Conservation (phyloP, 1,140 invertebrate species). For the Ectropis grisescens region DNA sequence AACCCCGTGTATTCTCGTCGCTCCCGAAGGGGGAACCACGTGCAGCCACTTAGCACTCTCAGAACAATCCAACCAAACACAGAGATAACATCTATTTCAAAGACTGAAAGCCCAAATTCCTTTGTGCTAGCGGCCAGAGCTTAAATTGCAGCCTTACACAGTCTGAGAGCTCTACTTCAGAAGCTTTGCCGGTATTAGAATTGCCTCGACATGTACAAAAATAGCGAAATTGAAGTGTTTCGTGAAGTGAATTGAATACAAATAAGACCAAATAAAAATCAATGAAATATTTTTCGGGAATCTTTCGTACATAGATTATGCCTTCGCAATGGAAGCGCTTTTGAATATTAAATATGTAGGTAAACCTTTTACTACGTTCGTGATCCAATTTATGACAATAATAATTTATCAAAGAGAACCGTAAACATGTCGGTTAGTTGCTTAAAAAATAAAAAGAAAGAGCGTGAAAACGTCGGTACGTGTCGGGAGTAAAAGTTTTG, state of each 20-base stretch:
- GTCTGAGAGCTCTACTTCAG: slow-evolving; percentile 41
- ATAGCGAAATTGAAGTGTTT: slow-evolving; percentile 48
- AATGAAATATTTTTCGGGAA: not conserved
- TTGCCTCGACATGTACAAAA: slow-evolving; percentile 53
- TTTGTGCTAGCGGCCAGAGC: slow-evolving; percentile 16
- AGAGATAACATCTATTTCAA: slow-evolving; percentile 22
- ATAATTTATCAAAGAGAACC: slow-evolving; percentile 13
- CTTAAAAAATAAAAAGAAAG: too few relatives aligned
- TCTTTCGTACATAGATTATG: too few relatives aligned
- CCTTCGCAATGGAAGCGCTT: not conserved
- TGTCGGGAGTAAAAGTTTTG: too few relatives aligned
- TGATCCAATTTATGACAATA: slow-evolving; percentile 11
- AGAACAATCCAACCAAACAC: slow-evolving; percentile 34
- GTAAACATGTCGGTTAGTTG: slow-evolving; percentile 11
- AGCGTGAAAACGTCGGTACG: too few relatives aligned
- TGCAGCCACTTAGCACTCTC: slow-evolving; percentile 54
- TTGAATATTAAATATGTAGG: slow-evolving; percentile 7
- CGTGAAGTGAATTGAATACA: slow-evolving; percentile 30
- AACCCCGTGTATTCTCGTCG: slow-evolving; percentile 36
- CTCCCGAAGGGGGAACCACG: slow-evolving; percentile 41
- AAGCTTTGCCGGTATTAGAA: slow-evolving; percentile 51
- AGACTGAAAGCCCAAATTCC: slow-evolving; percentile 32
- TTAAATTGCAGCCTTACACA: slow-evolving; percentile 34
- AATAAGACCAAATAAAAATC: slow-evolving; percentile 14
- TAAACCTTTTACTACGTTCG: slow-evolving; percentile 6